Evolutionary conservation across 2,888 invertebrate genomes (phyloP).

Genomic region (Tolmerus cingulatus): DNA sequence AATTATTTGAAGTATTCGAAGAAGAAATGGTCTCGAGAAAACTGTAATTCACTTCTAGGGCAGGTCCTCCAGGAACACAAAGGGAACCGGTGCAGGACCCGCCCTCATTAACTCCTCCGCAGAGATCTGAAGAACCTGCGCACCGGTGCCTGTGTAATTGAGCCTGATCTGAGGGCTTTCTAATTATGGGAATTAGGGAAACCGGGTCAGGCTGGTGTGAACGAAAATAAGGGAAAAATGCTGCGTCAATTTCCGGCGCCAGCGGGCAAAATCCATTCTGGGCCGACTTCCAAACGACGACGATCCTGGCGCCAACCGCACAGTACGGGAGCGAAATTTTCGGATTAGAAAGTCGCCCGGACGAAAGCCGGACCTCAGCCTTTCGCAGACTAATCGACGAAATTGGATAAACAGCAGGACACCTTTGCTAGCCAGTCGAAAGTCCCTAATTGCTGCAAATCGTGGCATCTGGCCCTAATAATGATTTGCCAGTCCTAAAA

Average conservation of each 20-base stretch:
- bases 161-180: slow-evolving; percentile 36
- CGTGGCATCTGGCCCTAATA: not conserved
- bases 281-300: not conserved
- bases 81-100: not conserved
- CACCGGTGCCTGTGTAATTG: slow-evolving; percentile 40
- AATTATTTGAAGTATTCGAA: not conserved
- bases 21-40: not conserved
- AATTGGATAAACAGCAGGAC: slow-evolving; percentile 16
- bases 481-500: not conserved
- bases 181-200: slow-evolving; percentile 46
- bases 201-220: slow-evolving; percentile 23
- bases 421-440: not conserved
- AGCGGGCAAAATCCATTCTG: not conserved
- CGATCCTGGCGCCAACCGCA: slow-evolving; percentile 1
- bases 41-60: not conserved
- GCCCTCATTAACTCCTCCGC: not conserved
- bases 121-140: not conserved
- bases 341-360: slow-evolving; percentile 30
- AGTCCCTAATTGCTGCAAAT: not conserved
- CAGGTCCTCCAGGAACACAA: not conserved
- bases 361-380: not conserved
- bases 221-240: slow-evolving; percentile 43
- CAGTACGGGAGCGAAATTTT: slow-evolving; percentile 14
- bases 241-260: slow-evolving; percentile 50
- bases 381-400: not conserved